phyloP scores from a whole-genome alignment of 2,797 vertebrate genomes.

The Stomatorhinus walkeri region DNA sequence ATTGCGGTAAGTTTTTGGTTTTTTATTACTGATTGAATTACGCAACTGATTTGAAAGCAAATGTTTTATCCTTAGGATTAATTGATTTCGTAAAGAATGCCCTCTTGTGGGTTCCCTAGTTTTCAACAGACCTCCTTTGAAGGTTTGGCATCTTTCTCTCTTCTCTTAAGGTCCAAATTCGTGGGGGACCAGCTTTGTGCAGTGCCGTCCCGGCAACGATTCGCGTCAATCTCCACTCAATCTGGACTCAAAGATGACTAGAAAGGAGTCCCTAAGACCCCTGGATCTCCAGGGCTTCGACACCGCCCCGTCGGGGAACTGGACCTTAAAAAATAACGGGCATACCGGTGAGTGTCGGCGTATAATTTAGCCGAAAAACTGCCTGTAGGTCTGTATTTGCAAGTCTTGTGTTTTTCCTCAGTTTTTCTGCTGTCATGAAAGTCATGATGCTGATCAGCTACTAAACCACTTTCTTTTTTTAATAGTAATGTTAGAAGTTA shows the following conservation, averaged over 20 bases:
- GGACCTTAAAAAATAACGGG: constrained; percentile 70
- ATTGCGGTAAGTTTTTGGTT: constrained; percentile 53
- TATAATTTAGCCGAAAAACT: neutral
- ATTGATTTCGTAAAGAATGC: neutral
- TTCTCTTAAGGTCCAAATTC: constrained; percentile 52
- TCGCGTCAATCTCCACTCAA: constrained; percentile 73
- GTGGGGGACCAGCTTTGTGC: constrained; percentile 56
- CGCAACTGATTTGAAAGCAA: neutral
- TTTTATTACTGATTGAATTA: neutral
- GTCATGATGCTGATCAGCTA: neutral
- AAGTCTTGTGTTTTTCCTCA: neutral
- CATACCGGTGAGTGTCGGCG: constrained; percentile 59
- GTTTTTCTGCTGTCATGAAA: neutral
- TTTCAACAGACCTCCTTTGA: neutral
- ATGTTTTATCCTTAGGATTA: neutral
- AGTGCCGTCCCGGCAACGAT: constrained; percentile 55
- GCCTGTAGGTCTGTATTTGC: neutral
- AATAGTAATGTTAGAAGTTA: constrained; percentile 65
- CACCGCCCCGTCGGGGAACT: constrained; percentile 57
- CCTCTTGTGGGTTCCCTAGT: neutral
- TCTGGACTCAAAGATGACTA: constrained; percentile 53
- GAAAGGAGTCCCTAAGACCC: constrained; percentile 53
- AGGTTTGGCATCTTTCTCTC: neutral
- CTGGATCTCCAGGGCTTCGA: constrained; percentile 69
- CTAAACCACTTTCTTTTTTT: neutral